phyloP scores from a whole-genome alignment of 1,140 invertebrate species.

The Bombyx mandarina region DNA sequence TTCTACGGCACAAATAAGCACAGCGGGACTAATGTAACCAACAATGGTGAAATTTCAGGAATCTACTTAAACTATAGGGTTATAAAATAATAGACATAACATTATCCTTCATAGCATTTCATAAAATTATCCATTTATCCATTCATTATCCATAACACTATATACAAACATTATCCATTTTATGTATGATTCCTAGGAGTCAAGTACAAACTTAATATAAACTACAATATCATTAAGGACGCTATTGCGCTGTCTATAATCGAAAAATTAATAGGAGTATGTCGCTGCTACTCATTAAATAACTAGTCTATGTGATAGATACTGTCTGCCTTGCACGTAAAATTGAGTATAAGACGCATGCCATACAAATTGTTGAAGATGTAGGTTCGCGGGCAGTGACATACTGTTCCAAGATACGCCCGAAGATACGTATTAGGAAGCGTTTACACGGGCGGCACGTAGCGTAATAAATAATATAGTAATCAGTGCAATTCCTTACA shows the following conservation, averaged over 20 bases:
- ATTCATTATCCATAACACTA: too few species aligned
- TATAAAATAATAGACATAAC: too few species aligned
- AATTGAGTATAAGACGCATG: conserved; percentile 5
- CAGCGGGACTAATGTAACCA: too few species aligned
- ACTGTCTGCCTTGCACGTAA: conserved; percentile 17
- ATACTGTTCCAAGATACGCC: conserved; percentile 42
- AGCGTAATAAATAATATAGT: conserved; percentile 69
- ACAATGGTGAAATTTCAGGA: too few species aligned
- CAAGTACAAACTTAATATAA: too few species aligned
- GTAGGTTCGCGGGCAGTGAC: conserved; percentile 13
- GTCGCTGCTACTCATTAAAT: conserved; percentile 39
- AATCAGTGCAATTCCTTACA: conserved; percentile 69
- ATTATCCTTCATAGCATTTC: too few species aligned
- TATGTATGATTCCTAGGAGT: too few species aligned
- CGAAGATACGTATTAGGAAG: conserved; percentile 57
- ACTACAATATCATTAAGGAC: conserved; percentile 24
- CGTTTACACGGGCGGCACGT: conserved; percentile 64
- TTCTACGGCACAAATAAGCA: too few species aligned
- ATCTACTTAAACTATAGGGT: too few species aligned
- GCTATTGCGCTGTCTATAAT: conserved; percentile 26
- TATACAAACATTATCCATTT: too few species aligned
- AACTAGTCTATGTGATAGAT: conserved; percentile 45
- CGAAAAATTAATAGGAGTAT: conserved; percentile 41
- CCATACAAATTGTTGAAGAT: neutral
- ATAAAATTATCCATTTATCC: too few species aligned